A percentile compares a stretch with the other conserved stretches of the same genome.
Conservation (phyloP, 2,113 vertebrate genomes). For the Heptranchias perlo region DNA sequence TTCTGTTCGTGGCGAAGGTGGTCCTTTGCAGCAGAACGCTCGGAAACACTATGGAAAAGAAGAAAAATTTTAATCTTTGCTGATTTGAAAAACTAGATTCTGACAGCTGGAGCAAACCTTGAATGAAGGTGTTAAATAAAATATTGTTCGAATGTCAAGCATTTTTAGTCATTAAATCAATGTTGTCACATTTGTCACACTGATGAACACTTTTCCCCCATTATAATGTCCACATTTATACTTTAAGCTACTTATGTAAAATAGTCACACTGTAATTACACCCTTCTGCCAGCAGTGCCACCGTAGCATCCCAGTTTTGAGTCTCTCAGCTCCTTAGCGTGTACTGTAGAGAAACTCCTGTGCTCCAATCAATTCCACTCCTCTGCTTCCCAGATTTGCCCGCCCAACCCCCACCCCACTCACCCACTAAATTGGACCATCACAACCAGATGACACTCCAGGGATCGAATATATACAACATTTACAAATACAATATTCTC, state of each 20-base stretch:
- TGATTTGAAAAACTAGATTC: not conserved
- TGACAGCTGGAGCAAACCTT: not conserved
- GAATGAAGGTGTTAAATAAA: not conserved
- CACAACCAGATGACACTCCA: not conserved
- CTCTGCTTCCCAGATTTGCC: not conserved
- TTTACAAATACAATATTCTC: not conserved
- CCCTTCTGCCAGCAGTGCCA: not conserved
- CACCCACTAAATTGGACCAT: not conserved
- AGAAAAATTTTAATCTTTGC: not conserved
- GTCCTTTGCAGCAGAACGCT: slow-evolving; percentile 95
- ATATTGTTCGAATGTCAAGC: not conserved
- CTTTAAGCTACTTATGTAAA: not conserved
- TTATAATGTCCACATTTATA: not conserved
- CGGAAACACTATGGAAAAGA: slow-evolving; percentile 79
- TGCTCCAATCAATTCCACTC: not conserved
- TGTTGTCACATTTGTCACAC: not conserved
- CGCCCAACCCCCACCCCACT: not conserved
- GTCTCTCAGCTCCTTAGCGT: not conserved
- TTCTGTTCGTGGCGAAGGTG: slow-evolving; percentile 83
- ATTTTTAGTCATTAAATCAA: not conserved
- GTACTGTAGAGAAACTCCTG: not conserved
- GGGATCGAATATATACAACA: not conserved
- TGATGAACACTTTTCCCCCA: not conserved
- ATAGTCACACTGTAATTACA: not conserved
- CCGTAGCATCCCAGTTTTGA: not conserved